These are phyloP conservation scores for Danio choprae DNA, from an alignment of 2,797 vertebrate genomes.

Conservation along the genomic window DNA sequence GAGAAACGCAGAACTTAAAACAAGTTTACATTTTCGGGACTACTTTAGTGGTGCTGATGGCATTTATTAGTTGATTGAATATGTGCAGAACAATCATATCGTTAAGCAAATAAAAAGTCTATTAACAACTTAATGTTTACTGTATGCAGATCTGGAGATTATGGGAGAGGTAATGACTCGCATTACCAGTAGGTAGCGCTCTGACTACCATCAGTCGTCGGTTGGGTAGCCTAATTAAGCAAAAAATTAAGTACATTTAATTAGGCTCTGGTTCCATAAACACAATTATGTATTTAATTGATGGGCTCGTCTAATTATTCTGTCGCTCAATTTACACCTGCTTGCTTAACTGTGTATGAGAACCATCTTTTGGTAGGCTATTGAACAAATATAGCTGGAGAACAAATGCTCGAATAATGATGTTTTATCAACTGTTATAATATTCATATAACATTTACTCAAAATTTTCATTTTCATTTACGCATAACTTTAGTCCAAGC, in stretches of 20 bases:
- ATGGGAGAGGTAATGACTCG: background rate
- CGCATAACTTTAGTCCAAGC: too few relatives aligned
- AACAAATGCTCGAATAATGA: slow-evolving; percentile 57
- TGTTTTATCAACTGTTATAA: background rate
- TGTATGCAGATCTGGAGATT: background rate
- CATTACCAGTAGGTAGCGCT: slow-evolving; percentile 81
- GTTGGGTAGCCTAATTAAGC: slow-evolving; percentile 91
- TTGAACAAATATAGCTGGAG: slow-evolving; percentile 67
- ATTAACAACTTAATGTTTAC: background rate
- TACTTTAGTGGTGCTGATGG: background rate
- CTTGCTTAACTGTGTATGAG: background rate
- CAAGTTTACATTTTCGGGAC: background rate
- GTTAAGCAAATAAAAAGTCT: background rate
- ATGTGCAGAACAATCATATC: background rate
- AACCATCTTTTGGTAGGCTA: slow-evolving; percentile 14
- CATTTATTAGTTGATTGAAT: background rate
- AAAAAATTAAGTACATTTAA: slow-evolving; percentile 95
- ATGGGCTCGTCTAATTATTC: slow-evolving; percentile 78
- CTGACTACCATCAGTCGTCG: slow-evolving; percentile 71
- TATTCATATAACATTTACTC: background rate
- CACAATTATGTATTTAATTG: slow-evolving; percentile 93
- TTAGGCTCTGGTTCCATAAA: slow-evolving; percentile 87
- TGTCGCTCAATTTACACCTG: slow-evolving; percentile 1
- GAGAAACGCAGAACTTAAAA: slow-evolving; percentile 13
- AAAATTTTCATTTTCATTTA: background rate